These are phyloP conservation scores for Melangyna quadrimaculata DNA, from an alignment of 2,888 invertebrate species.

Conservation along the genomic window DNA sequence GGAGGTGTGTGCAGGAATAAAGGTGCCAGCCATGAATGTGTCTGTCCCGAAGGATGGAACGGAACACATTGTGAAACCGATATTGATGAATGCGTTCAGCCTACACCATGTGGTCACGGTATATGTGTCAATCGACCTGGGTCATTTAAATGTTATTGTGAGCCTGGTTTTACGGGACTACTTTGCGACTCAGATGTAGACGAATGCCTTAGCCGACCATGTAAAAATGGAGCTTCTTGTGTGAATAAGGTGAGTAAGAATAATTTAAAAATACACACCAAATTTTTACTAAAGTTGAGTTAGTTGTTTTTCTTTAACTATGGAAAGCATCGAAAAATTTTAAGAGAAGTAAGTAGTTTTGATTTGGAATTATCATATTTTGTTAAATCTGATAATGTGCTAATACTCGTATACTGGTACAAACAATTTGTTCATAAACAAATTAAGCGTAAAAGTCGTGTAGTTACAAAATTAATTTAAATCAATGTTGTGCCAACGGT, in stretches of 20 bases:
- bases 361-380: neutral
- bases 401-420: too few relatives aligned
- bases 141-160: constrained; percentile 92
- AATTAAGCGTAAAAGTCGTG: neutral
- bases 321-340: constrained; percentile 80
- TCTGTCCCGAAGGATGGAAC: constrained; percentile 83
- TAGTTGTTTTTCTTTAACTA: constrained; percentile 81
- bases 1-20: constrained; percentile 85
- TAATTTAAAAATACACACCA: neutral
- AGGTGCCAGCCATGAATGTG: constrained; percentile 83
- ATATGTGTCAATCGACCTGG: constrained; percentile 90
- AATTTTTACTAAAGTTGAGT: constrained; percentile 76
- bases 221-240: constrained; percentile 91
- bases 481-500: neutral
- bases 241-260: constrained; percentile 83
- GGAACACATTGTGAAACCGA: constrained; percentile 85
- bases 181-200: constrained; percentile 93
- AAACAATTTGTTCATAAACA: neutral
- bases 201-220: constrained; percentile 92
- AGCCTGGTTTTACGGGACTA: constrained; percentile 93
- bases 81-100: constrained; percentile 85
- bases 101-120: constrained; percentile 89
- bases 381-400: neutral
- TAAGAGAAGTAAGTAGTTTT: constrained; percentile 79
- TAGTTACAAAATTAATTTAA: neutral